phyloP scores from a whole-genome alignment of 2,797 vertebrate genomes.

The Erethizon dorsatum region DNA sequence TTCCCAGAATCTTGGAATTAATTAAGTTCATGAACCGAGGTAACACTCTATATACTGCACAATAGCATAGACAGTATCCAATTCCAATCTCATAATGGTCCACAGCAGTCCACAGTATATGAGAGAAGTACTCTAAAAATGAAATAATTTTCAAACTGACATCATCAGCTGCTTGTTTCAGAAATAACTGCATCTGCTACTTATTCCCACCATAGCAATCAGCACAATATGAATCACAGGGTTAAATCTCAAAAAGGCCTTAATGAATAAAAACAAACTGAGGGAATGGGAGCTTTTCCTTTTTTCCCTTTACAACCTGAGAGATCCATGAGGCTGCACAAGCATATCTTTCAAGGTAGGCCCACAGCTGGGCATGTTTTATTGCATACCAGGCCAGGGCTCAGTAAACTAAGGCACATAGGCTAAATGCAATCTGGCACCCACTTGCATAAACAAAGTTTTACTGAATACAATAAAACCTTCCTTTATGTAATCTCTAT shows the following conservation, averaged over 20 bases:
- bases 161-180: neutral
- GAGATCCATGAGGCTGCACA: neutral
- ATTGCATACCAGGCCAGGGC: neutral
- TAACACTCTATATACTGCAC: neutral
- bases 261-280: neutral
- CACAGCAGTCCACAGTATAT: neutral
- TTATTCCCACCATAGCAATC: neutral
- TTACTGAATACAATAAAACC: neutral
- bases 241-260: neutral
- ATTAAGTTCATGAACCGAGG: neutral
- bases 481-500: neutral
- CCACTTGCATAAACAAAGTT: neutral
- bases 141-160: neutral
- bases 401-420: neutral
- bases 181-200: neutral
- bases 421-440: neutral
- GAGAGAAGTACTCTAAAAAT: constrained; percentile 23
- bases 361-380: neutral
- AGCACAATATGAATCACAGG: neutral
- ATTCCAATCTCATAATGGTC: neutral
- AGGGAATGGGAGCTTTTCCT: neutral
- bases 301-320: neutral
- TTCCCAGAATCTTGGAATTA: neutral
- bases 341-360: neutral
- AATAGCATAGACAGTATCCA: neutral